Evolutionary conservation across 1,140 invertebrate species (phyloP).

Genomic region (Mercenaria mercenaria): DNA sequence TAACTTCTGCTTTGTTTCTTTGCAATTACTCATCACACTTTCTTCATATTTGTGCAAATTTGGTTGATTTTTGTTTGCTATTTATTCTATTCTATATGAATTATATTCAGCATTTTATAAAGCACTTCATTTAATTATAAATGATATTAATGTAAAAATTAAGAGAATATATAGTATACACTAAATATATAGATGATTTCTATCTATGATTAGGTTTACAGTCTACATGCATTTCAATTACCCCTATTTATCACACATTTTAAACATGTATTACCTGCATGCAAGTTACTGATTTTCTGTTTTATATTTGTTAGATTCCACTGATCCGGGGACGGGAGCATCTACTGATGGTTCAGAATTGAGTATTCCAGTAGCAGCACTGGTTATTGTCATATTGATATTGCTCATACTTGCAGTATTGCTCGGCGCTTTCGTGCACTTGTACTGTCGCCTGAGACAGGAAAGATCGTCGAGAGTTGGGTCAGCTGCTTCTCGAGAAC

Average conservation of each 20-base stretch:
- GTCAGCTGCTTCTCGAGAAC: background rate
- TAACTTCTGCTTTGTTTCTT: background rate
- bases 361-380: background rate
- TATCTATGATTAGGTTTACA: too few species aligned
- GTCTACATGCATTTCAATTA: too few species aligned
- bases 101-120: too few species aligned
- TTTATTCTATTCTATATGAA: background rate
- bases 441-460: background rate
- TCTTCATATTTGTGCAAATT: slow-evolving; percentile 38
- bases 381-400: slow-evolving; percentile 8
- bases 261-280: background rate
- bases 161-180: too few species aligned
- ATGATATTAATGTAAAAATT: too few species aligned
- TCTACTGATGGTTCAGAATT: background rate
- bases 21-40: background rate
- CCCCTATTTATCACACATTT: background rate
- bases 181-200: too few species aligned
- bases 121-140: too few species aligned
- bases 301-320: background rate
- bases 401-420: background rate
- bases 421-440: background rate
- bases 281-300: too few species aligned
- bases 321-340: background rate
- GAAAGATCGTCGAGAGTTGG: background rate
- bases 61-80: background rate